A percentile compares a stretch with the other conserved stretches of the same genome.
Evolutionary conservation across 2,888 invertebrate genomes (phyloP).

Genomic region (Philonicus albiceps): DNA sequence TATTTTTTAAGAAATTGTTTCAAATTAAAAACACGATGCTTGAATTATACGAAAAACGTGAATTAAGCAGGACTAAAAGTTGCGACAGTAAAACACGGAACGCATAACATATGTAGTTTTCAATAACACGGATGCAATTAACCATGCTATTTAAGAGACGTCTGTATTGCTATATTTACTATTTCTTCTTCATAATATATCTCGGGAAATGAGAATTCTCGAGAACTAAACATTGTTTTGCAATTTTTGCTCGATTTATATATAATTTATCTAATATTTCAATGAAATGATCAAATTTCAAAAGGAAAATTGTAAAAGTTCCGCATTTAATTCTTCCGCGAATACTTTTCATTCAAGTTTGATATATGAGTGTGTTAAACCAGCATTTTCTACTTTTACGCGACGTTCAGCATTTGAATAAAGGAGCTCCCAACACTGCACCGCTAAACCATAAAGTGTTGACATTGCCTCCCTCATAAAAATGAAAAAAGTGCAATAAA

Average conservation of each 20-base stretch:
- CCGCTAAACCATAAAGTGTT: background rate
- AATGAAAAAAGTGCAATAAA: conserved; percentile 13
- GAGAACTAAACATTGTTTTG: too few species aligned
- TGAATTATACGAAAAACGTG: too few species aligned
- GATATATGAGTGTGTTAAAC: conserved; percentile 6
- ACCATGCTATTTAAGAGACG: too few species aligned
- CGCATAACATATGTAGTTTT: too few species aligned
- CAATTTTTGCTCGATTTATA: background rate
- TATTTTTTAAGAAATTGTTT: too few species aligned
- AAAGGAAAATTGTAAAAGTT: background rate
- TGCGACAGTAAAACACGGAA: too few species aligned
- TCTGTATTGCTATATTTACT: too few species aligned
- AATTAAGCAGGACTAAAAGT: too few species aligned
- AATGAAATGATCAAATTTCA: background rate
- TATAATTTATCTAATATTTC: background rate
- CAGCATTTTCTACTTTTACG: background rate
- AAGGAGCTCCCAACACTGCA: background rate
- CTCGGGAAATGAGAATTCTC: too few species aligned
- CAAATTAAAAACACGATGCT: too few species aligned
- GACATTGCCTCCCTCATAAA: background rate
- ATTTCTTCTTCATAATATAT: too few species aligned
- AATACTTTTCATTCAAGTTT: background rate
- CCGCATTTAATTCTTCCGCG: background rate
- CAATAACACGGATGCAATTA: too few species aligned
- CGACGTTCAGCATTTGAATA: background rate